phyloP scores from a whole-genome alignment of 1,140 invertebrate species.

The Thrips palmi region DNA sequence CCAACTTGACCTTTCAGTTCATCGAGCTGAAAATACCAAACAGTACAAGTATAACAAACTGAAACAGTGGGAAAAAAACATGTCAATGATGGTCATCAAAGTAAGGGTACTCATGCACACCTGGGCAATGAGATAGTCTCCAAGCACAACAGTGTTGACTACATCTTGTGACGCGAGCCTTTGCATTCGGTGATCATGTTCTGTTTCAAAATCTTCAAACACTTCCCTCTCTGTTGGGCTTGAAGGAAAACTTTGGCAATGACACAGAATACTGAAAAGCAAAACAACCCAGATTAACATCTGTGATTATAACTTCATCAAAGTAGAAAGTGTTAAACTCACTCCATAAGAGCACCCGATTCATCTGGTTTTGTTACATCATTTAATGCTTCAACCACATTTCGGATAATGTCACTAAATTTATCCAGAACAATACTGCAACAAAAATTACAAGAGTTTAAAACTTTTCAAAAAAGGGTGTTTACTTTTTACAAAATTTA shows the following conservation, averaged over 20 bases:
- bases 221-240: conserved; percentile 22
- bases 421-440: conserved; percentile 42
- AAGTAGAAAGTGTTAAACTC: conserved; percentile 23
- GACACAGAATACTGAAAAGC: neutral
- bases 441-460: conserved; percentile 15
- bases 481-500: conserved; percentile 5
- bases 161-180: conserved; percentile 43
- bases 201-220: conserved; percentile 29
- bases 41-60: conserved; percentile 8
- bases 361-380: conserved; percentile 64
- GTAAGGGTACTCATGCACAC: conserved; percentile 21
- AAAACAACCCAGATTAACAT: neutral
- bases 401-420: conserved; percentile 54
- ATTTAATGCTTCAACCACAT: conserved; percentile 67
- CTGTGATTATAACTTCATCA: conserved; percentile 5
- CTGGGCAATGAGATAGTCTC: conserved; percentile 45
- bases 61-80: conserved; percentile 1
- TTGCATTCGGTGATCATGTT: conserved; percentile 34
- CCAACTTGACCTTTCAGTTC: conserved; percentile 44
- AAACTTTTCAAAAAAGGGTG: conserved; percentile 3
- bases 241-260: conserved; percentile 13
- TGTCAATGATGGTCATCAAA: neutral
- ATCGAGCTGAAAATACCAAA: conserved; percentile 33
- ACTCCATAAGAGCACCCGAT: conserved; percentile 43
- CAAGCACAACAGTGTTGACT: conserved; percentile 46